Conservation (phyloP, 2,888 invertebrate genomes). For the Imbricaverruca yamaguchii region DNA sequence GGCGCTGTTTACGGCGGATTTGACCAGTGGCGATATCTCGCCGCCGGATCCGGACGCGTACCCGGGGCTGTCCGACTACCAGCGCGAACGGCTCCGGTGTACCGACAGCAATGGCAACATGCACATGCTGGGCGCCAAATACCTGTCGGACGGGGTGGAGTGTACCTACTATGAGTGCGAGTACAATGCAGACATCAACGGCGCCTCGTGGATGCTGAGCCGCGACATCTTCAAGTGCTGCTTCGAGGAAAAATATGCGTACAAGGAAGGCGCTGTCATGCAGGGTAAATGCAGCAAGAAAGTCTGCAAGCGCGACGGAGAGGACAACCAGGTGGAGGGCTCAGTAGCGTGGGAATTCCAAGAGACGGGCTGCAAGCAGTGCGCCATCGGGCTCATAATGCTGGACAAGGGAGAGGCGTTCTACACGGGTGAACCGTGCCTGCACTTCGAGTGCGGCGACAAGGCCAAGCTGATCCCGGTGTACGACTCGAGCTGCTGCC, state of each 20-base stretch:
- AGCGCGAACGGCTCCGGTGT: background rate
- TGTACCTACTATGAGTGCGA: constrained; percentile 20
- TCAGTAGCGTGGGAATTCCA: background rate
- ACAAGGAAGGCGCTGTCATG: constrained; percentile 4
- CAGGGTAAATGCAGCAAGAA: constrained; percentile 14
- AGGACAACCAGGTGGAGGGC: background rate
- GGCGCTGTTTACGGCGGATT: background rate
- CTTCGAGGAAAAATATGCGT: background rate
- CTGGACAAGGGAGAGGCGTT: background rate
- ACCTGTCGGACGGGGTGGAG: background rate
- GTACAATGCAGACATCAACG: background rate
- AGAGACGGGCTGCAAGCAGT: background rate
- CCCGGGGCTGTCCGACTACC: constrained; percentile 1
- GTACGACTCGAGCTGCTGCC: background rate
- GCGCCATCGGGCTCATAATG: background rate
- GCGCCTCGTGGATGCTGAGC: constrained; percentile 4
- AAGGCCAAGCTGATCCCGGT: background rate
- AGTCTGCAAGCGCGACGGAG: background rate
- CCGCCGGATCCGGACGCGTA: background rate
- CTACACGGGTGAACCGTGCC: constrained; percentile 13
- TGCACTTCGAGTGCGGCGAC: background rate
- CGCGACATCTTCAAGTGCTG: constrained; percentile 21
- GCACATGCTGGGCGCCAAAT: background rate
- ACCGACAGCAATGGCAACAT: background rate
- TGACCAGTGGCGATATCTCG: background rate